These are phyloP conservation scores for Dendrolimus pini DNA, from an alignment of 2,888 invertebrate genomes.

Conservation along the genomic window DNA sequence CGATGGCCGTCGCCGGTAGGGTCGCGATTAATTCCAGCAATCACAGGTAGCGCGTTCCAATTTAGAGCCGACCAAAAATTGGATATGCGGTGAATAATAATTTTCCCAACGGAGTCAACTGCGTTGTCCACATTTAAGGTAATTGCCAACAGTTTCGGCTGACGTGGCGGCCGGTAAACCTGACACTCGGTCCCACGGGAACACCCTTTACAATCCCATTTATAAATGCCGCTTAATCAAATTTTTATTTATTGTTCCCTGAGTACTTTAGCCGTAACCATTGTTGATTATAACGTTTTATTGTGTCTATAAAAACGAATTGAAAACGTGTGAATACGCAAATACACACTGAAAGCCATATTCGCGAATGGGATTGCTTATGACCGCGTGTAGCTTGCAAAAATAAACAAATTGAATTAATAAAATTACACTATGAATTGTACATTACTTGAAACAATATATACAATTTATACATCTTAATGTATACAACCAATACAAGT, in stretches of 20 bases:
- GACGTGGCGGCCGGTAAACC: slow-evolving; percentile 63
- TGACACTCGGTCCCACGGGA: slow-evolving; percentile 62
- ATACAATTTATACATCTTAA: too few relatives aligned
- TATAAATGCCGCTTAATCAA: slow-evolving; percentile 68
- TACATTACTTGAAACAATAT: too few relatives aligned
- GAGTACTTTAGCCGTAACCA: slow-evolving; percentile 11
- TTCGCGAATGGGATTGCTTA: not conserved
- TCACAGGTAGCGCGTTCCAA: slow-evolving; percentile 52
- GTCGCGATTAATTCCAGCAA: slow-evolving; percentile 45
- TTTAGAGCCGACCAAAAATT: slow-evolving; percentile 62
- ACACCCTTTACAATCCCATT: slow-evolving; percentile 70
- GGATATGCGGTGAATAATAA: slow-evolving; percentile 70
- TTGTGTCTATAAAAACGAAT: not conserved
- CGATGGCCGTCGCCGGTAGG: slow-evolving; percentile 4
- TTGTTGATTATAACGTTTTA: slow-evolving; percentile 16
- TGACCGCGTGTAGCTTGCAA: too few relatives aligned
- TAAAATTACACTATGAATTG: too few relatives aligned
- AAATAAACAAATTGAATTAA: too few relatives aligned
- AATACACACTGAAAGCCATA: not conserved
- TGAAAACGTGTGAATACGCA: not conserved
- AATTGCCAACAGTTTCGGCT: slow-evolving; percentile 72
- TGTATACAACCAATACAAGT: too few relatives aligned
- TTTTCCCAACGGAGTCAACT: slow-evolving; percentile 62
- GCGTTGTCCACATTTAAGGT: slow-evolving; percentile 75
- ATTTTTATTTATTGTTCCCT: slow-evolving; percentile 54